Base-by-base conservation (phyloP, 2,797 vertebrate genomes). In the Silurus aristotelis region DNA sequence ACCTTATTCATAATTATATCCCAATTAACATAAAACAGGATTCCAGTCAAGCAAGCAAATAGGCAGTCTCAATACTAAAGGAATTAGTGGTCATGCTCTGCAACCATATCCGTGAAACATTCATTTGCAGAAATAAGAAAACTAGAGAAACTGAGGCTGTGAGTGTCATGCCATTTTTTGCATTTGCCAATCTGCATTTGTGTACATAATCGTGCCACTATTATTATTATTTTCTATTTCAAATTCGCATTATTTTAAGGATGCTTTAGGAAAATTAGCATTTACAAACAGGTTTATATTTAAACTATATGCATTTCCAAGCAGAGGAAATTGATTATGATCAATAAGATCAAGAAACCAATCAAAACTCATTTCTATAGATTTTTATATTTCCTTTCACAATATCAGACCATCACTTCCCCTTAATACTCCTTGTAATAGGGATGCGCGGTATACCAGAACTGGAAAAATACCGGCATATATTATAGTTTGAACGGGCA, bases 61-160 rank as follows among this genome's bases (percentile, higher is more conserved):
- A 78, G 20, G 20, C 17, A 15, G n/a, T 48, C 9, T 14, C 56
- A 8, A 63, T 20, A n/a, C 52, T 68, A 15, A 71, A 72, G 31
- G 31, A 25, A 13, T 83, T 73, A 73, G 22, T 27, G 67, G 14
- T 31, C 68, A 83, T 25, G 68, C 81, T 72, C 20, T 66, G 22
- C 46, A 55, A 68, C 4, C 43, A 66, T n/a, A 58, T 80, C 27
- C 43, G 5, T 43, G 1, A 20, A 38, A 60, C 3, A 58, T 9
- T 75, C 52, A 56, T 56, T 56, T 55, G 14, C 17, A 31, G n/a
- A 31, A 76, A 31, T 52, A 10, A 55, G 1, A 8, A 31, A 5
- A 15, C 12, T 6, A 17, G 13, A 25, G 55, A n/a, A 55, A 25
- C 13, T 17, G 71, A 73, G 22, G 13, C 46, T 72, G 20, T 46